Conservation (phyloP, 2,888 invertebrate genomes). For the Clistopyga incitator region DNA sequence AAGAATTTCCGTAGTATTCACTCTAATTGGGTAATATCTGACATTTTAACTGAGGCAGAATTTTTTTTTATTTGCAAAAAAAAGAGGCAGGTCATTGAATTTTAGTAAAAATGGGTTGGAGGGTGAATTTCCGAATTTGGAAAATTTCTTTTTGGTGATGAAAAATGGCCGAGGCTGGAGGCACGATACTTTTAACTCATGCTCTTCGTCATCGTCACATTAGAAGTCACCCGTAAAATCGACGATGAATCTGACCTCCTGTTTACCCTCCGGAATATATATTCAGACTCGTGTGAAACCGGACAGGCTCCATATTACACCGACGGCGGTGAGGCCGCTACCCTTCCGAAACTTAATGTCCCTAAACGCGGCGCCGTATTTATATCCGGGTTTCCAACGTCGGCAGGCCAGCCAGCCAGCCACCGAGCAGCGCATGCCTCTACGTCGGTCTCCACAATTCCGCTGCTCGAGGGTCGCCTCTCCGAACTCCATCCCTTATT, state of each 20-base stretch:
- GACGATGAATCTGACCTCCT: slow-evolving; percentile 65
- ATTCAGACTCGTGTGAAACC: slow-evolving; percentile 68
- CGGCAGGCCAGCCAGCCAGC: slow-evolving; percentile 12
- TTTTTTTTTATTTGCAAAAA: no score
- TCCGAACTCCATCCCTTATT: slow-evolving; percentile 77
- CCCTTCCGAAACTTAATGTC: slow-evolving; percentile 75
- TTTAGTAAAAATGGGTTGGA: background rate
- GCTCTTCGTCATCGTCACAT: slow-evolving; percentile 42
- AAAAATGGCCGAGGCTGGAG: background rate
- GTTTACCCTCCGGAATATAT: slow-evolving; percentile 64
- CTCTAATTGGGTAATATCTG: no score
- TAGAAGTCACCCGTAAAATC: slow-evolving; percentile 65
- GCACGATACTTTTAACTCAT: background rate
- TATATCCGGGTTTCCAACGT: slow-evolving; percentile 74
- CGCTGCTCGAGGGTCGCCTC: slow-evolving; percentile 66
- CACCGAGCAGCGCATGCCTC: slow-evolving; percentile 66
- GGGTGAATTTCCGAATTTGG: background rate
- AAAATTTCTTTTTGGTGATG: background rate
- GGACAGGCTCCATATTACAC: slow-evolving; percentile 71
- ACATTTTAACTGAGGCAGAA: no score
- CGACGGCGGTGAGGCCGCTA: slow-evolving; percentile 67
- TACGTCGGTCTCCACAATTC: slow-evolving; percentile 70
- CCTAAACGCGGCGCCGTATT: slow-evolving; percentile 75
- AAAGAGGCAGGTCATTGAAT: no score
- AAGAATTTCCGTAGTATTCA: no score